Conservation (phyloP, 2,113 vertebrate species). For the Oncorhynchus masou region DNA sequence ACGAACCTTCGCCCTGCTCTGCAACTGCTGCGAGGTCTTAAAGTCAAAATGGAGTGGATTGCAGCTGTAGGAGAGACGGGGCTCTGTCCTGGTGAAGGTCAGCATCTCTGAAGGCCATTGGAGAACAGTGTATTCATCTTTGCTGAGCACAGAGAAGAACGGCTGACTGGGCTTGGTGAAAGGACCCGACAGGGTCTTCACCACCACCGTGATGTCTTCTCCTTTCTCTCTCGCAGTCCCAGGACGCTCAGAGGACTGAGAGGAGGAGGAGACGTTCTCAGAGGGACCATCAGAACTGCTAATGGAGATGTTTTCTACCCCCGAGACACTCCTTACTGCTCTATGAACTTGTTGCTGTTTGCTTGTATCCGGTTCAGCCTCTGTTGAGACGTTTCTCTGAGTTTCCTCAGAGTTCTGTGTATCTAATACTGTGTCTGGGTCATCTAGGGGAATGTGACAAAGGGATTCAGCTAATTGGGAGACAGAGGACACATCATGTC, state of each 20-base stretch:
- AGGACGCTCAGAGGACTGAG: background rate
- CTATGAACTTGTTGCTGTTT: background rate
- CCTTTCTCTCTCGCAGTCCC: background rate
- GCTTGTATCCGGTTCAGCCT: background rate
- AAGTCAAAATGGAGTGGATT: slow-evolving; percentile 90
- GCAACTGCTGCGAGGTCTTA: slow-evolving; percentile 74
- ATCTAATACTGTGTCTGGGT: slow-evolving; percentile 18
- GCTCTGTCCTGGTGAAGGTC: slow-evolving; percentile 76
- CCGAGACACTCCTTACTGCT: background rate
- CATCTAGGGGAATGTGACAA: slow-evolving; percentile 1
- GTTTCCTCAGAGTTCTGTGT: slow-evolving; percentile 33
- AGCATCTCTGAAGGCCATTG: slow-evolving; percentile 90
- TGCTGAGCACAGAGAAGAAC: slow-evolving; percentile 82
- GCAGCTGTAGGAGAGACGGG: slow-evolving; percentile 84
- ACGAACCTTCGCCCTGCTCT: slow-evolving; percentile 47
- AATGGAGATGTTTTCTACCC: slow-evolving; percentile 1
- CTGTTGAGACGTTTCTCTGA: slow-evolving; percentile 3
- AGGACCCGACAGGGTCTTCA: slow-evolving; percentile 1
- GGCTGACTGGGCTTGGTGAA: slow-evolving; percentile 60
- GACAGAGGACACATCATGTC: slow-evolving; percentile 18
- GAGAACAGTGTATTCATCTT: slow-evolving; percentile 78
- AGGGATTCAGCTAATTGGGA: slow-evolving; percentile 25
- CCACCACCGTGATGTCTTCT: background rate
- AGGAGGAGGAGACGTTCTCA: slow-evolving; percentile 2
- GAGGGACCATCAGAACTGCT: slow-evolving; percentile 1